Evolutionary conservation across 2,888 invertebrate genomes (phyloP), one percentile per base, ranked within the genome.

Genomic region (Neoaliturus tenellus): DNA sequence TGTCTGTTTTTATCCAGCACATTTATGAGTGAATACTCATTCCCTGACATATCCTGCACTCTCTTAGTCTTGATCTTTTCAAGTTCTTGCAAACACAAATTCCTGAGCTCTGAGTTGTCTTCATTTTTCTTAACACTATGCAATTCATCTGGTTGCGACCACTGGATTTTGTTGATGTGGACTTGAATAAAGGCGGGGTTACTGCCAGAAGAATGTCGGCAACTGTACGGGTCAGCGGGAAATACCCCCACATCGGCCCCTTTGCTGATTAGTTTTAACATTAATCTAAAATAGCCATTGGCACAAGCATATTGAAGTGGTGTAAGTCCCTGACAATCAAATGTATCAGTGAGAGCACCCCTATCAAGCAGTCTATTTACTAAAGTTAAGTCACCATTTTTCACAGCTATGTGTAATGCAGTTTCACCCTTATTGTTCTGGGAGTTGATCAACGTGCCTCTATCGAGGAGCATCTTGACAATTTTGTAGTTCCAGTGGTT

Each of bases 401-500:
- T 25, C 5, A 71, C 71, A n/a, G 82, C 82, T n/a, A 23, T 73
- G 28, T 82, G 82, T 33, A 82, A 73, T 23, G 82, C 51, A 20
- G 82, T 73, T 23, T 82, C 31, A 23, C 71, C 73, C 2, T 71
- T 41, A 14, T 44, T 71, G 23, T 73, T 82, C 73, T 82, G 51
- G 23, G 71, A 48, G 20, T 82, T 73, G 14, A 73, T 51, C 17
- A 82, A 35, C 2, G 71, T 25, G 6, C 82, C 71, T 20, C 44
- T 55, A 14, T 71, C 25, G 3, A 82, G 39, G 33, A 83, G 28
- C 41, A 80, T 31, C n/a, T 83, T 71, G 23, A 83, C 69, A 41
- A 83, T 67, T 28, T 71, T 71, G 51, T 33, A 33, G 41, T 80
- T 69, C 20, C 86, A 85, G 25, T 86, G 84, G 80, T 84, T 62